Base-by-base conservation (phyloP, 2,888 invertebrate species). In the Leucophora obtusa region DNA sequence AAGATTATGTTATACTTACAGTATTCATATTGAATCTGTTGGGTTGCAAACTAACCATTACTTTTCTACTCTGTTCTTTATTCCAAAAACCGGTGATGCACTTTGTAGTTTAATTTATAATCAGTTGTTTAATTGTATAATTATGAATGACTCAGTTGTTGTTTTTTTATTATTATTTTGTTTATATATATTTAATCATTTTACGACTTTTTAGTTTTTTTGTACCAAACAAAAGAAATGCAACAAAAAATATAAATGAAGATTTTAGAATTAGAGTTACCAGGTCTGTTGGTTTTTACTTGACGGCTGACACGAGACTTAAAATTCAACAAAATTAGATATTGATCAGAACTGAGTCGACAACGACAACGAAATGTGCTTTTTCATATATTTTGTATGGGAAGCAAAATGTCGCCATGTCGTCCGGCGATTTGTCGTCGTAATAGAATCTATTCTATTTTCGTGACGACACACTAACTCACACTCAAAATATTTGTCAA, bases 11-110 rank as follows among this genome's bases (percentile, higher is more conserved):
- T 17, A 56, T 15, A 79, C 85, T 83, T 72, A 86, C 86, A 15
- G 85, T 83, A 77, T 84, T 85, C 84, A 85, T 85, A 74, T 83
- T 85, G 65, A 82, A 84, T 72, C 84, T 83, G 35, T 75, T 82
- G 68, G 65, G 77, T 17, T 72, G 68, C 79, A 83, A 83, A 70
- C 79, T 83, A n/a, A 78, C 83, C 82, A 83, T 83, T 60, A 10
- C 43, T n/a, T n/a, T 14, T 47, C 6, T n/a, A n/a, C 14, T 14
- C 11, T 38, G 14, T n/a, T 14, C n/a, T 47, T 47, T 60, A 53
- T 71, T 65, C 43, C 18, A 63, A 28, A 10, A 50, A 11, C 56
- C 24, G 38, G 43, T 14, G 17, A n/a, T 66, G 14, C 18, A 35
- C 38, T 54, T n/a, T 21, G 43, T 35, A 35, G 24, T 24, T 50